Evolutionary conservation across 1,140 invertebrate species (phyloP).

Genomic region (Brachionus rotundiformis): DNA sequence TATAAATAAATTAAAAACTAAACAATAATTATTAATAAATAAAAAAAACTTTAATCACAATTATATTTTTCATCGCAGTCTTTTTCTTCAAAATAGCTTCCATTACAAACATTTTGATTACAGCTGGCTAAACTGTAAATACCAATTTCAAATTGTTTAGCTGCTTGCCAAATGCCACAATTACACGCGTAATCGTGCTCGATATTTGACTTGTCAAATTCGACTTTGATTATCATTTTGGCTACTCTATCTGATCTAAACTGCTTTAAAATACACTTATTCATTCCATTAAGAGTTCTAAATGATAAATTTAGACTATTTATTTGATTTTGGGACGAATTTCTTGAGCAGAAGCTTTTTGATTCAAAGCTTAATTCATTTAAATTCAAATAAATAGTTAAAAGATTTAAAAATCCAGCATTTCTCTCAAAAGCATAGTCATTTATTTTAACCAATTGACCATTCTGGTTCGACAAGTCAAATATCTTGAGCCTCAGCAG

Average conservation of each 20-base stretch:
- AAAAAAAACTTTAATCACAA: background rate
- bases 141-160: background rate
- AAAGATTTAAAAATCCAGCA: background rate
- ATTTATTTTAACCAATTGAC: background rate
- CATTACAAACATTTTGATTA: background rate
- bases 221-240: background rate
- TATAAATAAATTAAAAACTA: background rate
- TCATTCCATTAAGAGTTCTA: background rate
- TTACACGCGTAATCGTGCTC: background rate
- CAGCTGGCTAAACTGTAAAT: background rate
- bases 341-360: conserved; percentile 24
- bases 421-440: conserved; percentile 38
- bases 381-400: conserved; percentile 29
- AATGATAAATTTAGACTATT: background rate
- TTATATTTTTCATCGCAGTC: background rate
- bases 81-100: background rate
- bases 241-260: background rate
- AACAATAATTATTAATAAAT: no score
- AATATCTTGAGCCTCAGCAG: background rate
- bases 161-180: background rate
- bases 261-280: background rate
- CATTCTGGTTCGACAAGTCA: conserved; percentile 47
- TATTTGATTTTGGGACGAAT: background rate
- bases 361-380: background rate
- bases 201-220: background rate